A percentile compares a stretch with the other conserved stretches of the same genome.
Evolutionary conservation across 2,888 invertebrate species (phyloP).

Genomic region (Biston betularia): DNA sequence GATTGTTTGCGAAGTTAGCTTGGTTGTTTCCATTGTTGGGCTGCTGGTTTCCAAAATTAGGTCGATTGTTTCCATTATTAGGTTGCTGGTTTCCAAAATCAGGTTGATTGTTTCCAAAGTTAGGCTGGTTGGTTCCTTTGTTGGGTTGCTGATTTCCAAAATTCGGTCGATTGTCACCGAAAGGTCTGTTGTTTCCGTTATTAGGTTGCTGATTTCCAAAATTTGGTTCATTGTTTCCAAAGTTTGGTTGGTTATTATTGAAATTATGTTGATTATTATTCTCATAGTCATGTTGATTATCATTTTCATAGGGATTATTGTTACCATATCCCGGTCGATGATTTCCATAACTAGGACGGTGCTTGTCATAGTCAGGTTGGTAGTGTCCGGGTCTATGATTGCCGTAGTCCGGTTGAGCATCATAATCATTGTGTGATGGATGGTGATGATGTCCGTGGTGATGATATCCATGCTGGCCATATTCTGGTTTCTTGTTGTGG

Average conservation of each 20-base stretch:
- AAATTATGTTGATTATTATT: slow-evolving; percentile 27
- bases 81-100: slow-evolving; percentile 12
- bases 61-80: slow-evolving; percentile 15
- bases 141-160: slow-evolving; percentile 27
- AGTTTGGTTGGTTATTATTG: slow-evolving; percentile 18
- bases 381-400: slow-evolving; percentile 24
- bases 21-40: slow-evolving; percentile 1
- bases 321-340: slow-evolving; percentile 20
- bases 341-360: slow-evolving; percentile 32
- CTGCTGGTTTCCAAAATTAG: slow-evolving; percentile 26
- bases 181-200: slow-evolving; percentile 7
- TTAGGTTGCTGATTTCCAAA: neutral
- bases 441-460: slow-evolving; percentile 38
- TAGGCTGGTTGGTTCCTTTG: slow-evolving; percentile 30
- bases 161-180: slow-evolving; percentile 11
- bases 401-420: slow-evolving; percentile 16
- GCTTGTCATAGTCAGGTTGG: slow-evolving; percentile 15
- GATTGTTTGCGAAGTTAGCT: slow-evolving; percentile 24
- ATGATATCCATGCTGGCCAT: slow-evolving; percentile 45
- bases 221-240: slow-evolving; percentile 28
- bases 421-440: slow-evolving; percentile 4
- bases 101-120: neutral
- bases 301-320: slow-evolving; percentile 9
- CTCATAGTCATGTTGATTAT: neutral
- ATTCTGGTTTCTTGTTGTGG: slow-evolving; percentile 40